Evolutionary conservation across 1,140 invertebrate species (phyloP), one percentile per base, ranked within the genome.

Genomic region (Ips nitidus): DNA sequence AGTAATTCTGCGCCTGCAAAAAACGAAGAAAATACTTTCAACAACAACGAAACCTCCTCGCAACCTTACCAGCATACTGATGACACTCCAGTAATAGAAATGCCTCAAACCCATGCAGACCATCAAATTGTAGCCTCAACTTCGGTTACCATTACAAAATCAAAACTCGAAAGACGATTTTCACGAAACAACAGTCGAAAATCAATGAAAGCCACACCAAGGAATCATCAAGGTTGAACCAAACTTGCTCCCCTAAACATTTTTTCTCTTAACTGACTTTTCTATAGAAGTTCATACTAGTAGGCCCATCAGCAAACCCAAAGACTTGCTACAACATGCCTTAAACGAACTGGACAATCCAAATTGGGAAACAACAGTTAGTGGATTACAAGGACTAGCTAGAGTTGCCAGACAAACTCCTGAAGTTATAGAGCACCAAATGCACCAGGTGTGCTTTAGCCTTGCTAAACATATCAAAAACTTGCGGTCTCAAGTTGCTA

Each of bases 401-500:
- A 86, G 85, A 59, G 80, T 98, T 37, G 86, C 88, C 1, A 84
- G 85, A 65, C 88, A 91, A 75, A 88, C 94, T 75, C 84, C 88
- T 0, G 89, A 93, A 52, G 76, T 85, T 5, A 67, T 92, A 1
- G 81, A 82, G 59, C 75, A 77, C 22, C 86, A 86, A 74, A 82
- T 86, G 70, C 87, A 85, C 81, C 86, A 84, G 62, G 84, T 93
- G 38, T 88, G 89, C 42, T 82, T 94, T 41, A 82, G 87, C 41
- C 77, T 95, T 1, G 86, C 91, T 1, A 85, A 86, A 58, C 93
- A 97, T 72, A 88, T 95, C 36, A 89, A 87, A 56, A 97, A 95
- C 81, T 83, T 98, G 38, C 84, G 96, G 3, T 97, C 95, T 0
- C 93, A 96, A 80, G 95, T 98, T 0, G 89, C 94, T 0, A 84